Base-by-base conservation (phyloP, 2,888 invertebrate genomes). In the Ametastegia equiseti region DNA sequence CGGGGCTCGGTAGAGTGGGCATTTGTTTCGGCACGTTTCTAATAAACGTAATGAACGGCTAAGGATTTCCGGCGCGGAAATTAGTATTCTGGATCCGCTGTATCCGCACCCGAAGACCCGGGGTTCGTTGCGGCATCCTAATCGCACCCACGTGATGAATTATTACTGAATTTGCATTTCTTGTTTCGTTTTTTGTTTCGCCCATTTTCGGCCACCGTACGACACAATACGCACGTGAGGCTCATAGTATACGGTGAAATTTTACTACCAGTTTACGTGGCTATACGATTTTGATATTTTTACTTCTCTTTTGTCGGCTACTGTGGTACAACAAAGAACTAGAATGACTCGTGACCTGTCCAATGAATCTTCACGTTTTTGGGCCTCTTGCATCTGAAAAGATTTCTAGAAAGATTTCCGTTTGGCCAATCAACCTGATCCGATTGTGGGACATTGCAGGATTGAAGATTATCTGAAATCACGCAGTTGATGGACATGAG, bases 31-130 rank as follows among this genome's bases (percentile, higher is more conserved):
- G 36, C 60, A 78, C 78, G 60, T 39, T 63, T 30, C 60, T 83
- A 79, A 80, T 71, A 23, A 73, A 80, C 80, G 81, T 80, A 71
- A 81, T 81, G 57, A 47, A 81, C 79, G 39, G 57, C 79, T 67
- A 79, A 81, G 79, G 47, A 65, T 69, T 81, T 81, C 81, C 81
- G 81, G 81, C 79, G 9, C 79, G 9, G 30, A 36, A 83, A 89
- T 90, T 89, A 89, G 88, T 90, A 90, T 90, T 90, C 90, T 88
- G 88, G 88, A 84, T 83, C 83, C 84, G 88, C 87, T 88, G 82
- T 87, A 89, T 88, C 88, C 89, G 87, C 86, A 88, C 88, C 88
- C 87, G 86, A 54, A 75, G 50, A 88, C 88, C 27, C 81, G 81
- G 81, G 81, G 82, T 81, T 82, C 85, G 83, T 45, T 83, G 83